A percentile compares a stretch with the other conserved stretches of the same genome.
Evolutionary conservation across 64 coral and sea anemone genomes (phyloP).

Genomic region (Stichodactyla helianthus): DNA sequence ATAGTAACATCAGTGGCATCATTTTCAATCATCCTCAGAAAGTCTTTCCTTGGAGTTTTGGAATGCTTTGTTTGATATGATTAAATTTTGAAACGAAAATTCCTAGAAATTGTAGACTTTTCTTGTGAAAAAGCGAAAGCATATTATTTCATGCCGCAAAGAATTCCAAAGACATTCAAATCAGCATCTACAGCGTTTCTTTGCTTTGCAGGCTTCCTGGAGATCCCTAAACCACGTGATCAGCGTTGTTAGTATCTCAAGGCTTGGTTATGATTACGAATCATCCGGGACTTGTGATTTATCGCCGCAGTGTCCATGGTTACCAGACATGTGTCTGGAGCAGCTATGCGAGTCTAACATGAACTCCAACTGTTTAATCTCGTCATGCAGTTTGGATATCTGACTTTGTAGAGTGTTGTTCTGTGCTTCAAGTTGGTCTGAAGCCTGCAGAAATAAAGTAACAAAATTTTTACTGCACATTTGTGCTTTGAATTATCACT

Average conservation of each 20-base stretch:
- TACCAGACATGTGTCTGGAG: conserved; percentile 42
- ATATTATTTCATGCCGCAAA: background rate
- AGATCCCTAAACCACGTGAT: background rate
- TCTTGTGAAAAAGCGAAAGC: background rate
- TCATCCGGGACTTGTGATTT: background rate
- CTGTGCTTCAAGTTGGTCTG: conserved; percentile 78
- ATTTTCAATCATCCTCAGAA: background rate
- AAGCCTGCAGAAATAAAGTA: conserved; percentile 28
- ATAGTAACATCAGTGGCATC: background rate
- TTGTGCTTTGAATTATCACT: no score
- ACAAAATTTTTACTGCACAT: background rate
- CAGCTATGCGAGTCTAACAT: conserved; percentile 95
- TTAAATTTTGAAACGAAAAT: background rate
- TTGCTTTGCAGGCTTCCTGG: background rate
- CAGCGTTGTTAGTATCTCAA: background rate
- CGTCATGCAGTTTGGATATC: conserved; percentile 82
- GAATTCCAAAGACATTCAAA: background rate
- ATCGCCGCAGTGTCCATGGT: background rate
- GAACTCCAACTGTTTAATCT: conserved; percentile 85
- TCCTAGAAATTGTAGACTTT: background rate
- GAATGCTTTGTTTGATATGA: background rate
- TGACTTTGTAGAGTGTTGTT: conserved; percentile 79
- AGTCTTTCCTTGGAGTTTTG: background rate
- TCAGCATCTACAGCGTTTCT: background rate
- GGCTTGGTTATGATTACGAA: background rate